phyloP scores from a whole-genome alignment of 2,888 invertebrate genomes.

The Hydropsyche betteni region DNA sequence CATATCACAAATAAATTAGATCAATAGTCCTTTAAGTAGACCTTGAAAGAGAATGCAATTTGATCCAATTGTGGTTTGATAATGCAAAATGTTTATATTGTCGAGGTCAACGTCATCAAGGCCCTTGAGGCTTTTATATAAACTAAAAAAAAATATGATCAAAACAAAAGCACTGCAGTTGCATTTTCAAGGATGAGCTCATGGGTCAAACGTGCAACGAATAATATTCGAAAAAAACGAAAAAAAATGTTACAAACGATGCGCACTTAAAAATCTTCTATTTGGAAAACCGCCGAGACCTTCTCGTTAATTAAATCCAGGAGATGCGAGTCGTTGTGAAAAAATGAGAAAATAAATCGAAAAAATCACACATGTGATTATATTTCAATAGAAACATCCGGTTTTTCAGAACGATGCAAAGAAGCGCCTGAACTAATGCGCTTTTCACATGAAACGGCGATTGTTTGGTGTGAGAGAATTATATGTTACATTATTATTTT shows the following conservation, averaged over 20 bases:
- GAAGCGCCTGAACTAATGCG: conserved; percentile 7
- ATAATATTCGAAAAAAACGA: too few species aligned
- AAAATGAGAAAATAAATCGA: too few species aligned
- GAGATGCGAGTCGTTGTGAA: too few species aligned
- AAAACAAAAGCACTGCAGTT: neutral
- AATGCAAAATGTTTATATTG: neutral
- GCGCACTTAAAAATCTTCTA: too few species aligned
- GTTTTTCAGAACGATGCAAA: neutral
- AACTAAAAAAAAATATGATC: neutral
- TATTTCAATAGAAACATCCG: neutral
- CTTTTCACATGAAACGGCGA: conserved; percentile 16
- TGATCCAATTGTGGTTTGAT: conserved; percentile 9
- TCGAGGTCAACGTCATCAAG: conserved; percentile 25
- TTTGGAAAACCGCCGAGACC: too few species aligned
- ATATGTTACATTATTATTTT: too few species aligned
- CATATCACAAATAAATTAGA: too few species aligned
- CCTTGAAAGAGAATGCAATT: conserved; percentile 21
- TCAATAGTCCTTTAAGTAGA: neutral
- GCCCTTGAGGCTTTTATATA: neutral
- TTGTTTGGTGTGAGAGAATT: conserved; percentile 15
- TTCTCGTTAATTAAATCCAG: neutral
- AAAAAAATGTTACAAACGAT: too few species aligned
- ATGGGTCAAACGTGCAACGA: conserved; percentile 1
- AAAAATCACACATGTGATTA: too few species aligned
- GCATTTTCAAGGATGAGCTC: conserved; percentile 12